Percentiles rank a stretch among this genome's conserved stretches.
Conservation (phyloP, 1,140 invertebrate species). For the Formica exsecta region DNA sequence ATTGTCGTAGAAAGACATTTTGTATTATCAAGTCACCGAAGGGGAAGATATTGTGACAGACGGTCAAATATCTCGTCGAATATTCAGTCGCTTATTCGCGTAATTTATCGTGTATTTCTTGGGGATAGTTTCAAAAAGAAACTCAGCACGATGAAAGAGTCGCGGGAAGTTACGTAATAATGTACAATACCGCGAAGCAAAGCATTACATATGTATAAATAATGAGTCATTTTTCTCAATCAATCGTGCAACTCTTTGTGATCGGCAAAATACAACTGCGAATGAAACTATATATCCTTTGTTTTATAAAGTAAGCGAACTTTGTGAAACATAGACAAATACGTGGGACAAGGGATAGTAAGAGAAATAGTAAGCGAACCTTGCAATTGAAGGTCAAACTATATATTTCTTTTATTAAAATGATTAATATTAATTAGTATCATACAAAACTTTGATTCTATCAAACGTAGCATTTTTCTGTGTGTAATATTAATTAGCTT, state of each 20-base stretch:
- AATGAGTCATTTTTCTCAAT: not conserved
- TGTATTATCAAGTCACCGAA: not conserved
- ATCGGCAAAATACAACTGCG: not conserved
- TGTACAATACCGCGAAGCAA: not conserved
- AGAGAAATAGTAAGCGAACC: too few species aligned
- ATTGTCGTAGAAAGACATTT: slow-evolving; percentile 49
- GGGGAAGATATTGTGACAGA: not conserved
- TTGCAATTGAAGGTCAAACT: too few species aligned
- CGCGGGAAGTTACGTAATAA: not conserved
- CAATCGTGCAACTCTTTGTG: not conserved
- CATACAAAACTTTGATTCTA: too few species aligned
- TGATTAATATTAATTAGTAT: too few species aligned
- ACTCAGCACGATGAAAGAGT: not conserved
- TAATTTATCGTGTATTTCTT: not conserved
- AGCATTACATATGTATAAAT: not conserved
- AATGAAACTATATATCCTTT: not conserved
- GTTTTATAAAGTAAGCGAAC: not conserved
- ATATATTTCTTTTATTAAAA: too few species aligned
- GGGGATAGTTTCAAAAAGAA: not conserved
- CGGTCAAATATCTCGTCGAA: not conserved
- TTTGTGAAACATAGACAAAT: not conserved
- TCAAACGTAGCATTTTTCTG: too few species aligned
- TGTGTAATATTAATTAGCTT: too few species aligned
- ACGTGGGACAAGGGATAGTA: too few species aligned
- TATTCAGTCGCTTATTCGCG: slow-evolving; percentile 8